These are phyloP conservation scores for Lasius platythorax DNA, from an alignment of 2,888 invertebrate genomes.

Conservation along the genomic window DNA sequence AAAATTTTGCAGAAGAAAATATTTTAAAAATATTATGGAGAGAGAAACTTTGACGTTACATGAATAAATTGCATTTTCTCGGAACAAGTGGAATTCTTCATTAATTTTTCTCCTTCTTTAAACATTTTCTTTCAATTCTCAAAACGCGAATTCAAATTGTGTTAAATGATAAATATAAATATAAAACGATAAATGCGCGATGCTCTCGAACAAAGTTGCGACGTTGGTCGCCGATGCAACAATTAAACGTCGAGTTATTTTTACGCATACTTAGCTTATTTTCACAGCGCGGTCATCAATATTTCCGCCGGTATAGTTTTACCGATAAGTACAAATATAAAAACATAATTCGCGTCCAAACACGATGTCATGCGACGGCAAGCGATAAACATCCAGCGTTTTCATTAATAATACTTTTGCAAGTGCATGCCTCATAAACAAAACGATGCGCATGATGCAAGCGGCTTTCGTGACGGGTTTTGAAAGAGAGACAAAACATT, in stretches of 20 bases:
- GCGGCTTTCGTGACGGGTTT: constrained; percentile 19
- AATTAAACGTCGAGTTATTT: constrained; percentile 52
- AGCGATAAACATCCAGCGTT: constrained; percentile 61
- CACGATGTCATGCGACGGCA: constrained; percentile 16
- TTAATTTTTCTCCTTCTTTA: not conserved
- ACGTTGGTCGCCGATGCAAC: constrained; percentile 10
- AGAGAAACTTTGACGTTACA: not conserved
- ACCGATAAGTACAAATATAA: constrained; percentile 55
- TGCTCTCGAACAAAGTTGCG: constrained; percentile 33
- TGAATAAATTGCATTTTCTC: not conserved
- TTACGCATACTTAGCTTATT: constrained; percentile 49
- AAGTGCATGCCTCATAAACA: constrained; percentile 28
- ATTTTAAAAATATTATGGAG: not conserved
- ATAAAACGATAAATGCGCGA: not conserved
- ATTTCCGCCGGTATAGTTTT: constrained; percentile 54
- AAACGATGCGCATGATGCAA: constrained; percentile 24
- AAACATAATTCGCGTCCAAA: constrained; percentile 67
- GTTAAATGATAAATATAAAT: constrained; percentile 31
- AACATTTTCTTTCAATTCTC: not conserved
- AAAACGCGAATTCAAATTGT: constrained; percentile 5
- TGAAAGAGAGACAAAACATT: constrained; percentile 51
- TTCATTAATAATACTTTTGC: constrained; percentile 63
- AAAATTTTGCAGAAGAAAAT: not conserved
- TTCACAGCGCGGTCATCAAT: constrained; percentile 51
- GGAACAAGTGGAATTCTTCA: not conserved